Evolutionary conservation across 2,888 invertebrate genomes (phyloP), one percentile per base, ranked within the genome.

Genomic region (Alloplasta piceator): DNA sequence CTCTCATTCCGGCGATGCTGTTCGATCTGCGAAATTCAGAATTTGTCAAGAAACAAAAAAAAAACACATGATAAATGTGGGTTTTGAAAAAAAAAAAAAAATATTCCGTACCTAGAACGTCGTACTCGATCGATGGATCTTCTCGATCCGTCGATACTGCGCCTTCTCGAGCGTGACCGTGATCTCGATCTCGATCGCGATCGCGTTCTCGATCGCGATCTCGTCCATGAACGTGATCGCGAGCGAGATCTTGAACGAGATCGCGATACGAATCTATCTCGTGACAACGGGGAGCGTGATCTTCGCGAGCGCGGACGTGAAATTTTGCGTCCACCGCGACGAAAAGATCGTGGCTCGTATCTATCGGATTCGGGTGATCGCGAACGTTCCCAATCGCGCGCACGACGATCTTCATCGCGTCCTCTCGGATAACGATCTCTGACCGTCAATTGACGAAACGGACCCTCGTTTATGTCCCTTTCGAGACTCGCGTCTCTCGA

Each of bases 61-160:
- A 46, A 38, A 68, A 64, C 36, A 2, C 10, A 55, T 41, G 9
- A n/a, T 55, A 14, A 0, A n/a, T n/a, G n/a, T n/a, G n/a, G n/a
- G n/a, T n/a, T n/a, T n/a, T n/a, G n/a, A n/a, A n/a, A n/a, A n/a
- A n/a, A n/a, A n/a, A n/a, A n/a, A n/a, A n/a, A n/a, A n/a, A n/a
- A n/a, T n/a, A n/a, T n/a, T n/a, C 60, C 67, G 7, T 76, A 90
- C 90, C 90, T 89, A 5, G 90, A 90, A n/a, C 86, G 86, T 6
- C 86, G 87, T 39, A 84, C 83, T 64, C 85, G 86, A 10, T 89
- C 88, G 0, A 83, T 41, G 7, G 84, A 81, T 77, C 88, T 83
- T 61, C 50, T 86, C 83, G 6, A 89, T 90, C 3, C 3, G 26
- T 26, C 26, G 26, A 26, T 26, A 26, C 26, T 26, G 1, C 26